phyloP scores from a whole-genome alignment of 2,888 invertebrate genomes.

The Drosophila macrospina region DNA sequence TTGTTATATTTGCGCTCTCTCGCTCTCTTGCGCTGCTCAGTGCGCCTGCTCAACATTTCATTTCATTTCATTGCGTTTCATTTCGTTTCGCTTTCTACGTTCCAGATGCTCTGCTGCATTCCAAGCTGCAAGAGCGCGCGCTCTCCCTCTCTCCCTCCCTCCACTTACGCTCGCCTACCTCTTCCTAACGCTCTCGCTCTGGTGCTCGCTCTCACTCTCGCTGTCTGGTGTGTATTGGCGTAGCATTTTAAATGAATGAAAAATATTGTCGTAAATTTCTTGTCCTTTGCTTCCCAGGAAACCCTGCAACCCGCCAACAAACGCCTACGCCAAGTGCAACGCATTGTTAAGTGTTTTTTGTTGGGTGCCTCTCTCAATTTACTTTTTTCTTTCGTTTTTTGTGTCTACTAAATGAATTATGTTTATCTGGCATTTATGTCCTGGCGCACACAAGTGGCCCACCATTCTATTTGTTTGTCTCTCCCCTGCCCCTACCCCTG shows the following conservation, averaged over 20 bases:
- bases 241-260: conserved; percentile 81
- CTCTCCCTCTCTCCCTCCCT: conserved; percentile 1
- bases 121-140: conserved; percentile 8
- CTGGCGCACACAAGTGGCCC: conserved; percentile 54
- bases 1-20: neutral
- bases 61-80: conserved; percentile 30
- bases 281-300: conserved; percentile 45
- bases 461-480: conserved; percentile 18
- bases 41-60: conserved; percentile 58
- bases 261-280: conserved; percentile 76
- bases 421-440: conserved; percentile 67
- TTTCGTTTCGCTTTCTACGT: conserved; percentile 34
- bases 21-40: conserved; percentile 6
- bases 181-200: too few relatives aligned
- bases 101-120: conserved; percentile 13
- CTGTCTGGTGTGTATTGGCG: conserved; percentile 52
- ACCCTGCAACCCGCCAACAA: conserved; percentile 20
- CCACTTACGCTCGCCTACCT: too few relatives aligned
- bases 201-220: neutral
- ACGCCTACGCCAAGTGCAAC: conserved; percentile 63
- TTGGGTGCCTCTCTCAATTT: conserved; percentile 26
- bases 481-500: conserved; percentile 17
- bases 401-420: conserved; percentile 56
- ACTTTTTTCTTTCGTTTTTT: conserved; percentile 13
- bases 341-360: conserved; percentile 73